A percentile compares a stretch with the other conserved stretches of the same genome.
These are phyloP conservation scores for Embiotoca jacksoni DNA, from an alignment of 2,113 vertebrate species.

Conservation along the genomic window DNA sequence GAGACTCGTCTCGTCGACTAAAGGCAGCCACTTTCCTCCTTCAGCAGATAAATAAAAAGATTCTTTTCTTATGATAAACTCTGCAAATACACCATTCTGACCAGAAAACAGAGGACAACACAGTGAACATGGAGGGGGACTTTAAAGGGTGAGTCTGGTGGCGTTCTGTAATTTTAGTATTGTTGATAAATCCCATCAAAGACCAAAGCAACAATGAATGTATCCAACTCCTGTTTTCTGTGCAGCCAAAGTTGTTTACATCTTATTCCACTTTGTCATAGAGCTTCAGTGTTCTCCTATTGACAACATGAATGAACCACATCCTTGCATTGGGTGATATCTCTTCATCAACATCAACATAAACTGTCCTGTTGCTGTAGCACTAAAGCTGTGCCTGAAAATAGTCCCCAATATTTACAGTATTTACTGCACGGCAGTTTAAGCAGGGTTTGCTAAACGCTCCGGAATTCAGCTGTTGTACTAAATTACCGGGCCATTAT, in stretches of 20 bases:
- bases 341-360: conserved; percentile 9
- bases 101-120: background rate
- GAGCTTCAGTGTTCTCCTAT: background rate
- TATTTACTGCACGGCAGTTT: background rate
- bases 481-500: background rate
- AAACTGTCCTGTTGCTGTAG: background rate
- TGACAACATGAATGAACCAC: background rate
- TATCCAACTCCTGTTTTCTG: background rate
- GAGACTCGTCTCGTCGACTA: background rate
- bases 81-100: background rate
- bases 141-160: background rate
- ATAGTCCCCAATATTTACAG: background rate
- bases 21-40: background rate
- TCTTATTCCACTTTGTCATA: background rate
- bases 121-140: background rate
- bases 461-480: background rate
- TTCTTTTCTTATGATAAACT: background rate
- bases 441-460: background rate
- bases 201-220: background rate
- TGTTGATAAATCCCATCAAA: background rate
- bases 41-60: background rate
- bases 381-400: conserved; percentile 11
- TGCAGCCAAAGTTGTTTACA: background rate
- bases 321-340: background rate
- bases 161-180: background rate